Evolutionary conservation across 2,888 invertebrate genomes (phyloP), one percentile per base, ranked within the genome.

Genomic region (Xestobium rufovillosum): DNA sequence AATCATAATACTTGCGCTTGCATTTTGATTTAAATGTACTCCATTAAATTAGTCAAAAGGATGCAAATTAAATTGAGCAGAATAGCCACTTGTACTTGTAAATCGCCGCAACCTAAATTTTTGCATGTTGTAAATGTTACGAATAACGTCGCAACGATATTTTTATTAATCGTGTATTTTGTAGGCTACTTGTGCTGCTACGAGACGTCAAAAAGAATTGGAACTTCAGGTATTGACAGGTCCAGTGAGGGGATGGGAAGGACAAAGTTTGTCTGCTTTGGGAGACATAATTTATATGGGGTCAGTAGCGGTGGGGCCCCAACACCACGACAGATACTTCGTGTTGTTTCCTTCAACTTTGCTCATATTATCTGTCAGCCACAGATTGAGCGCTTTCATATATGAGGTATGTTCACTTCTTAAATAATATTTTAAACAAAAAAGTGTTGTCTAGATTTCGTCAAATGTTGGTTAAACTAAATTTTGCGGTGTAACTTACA

Each of bases 211-310:
- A 60, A 95, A 94, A 64, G 96, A 98, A 68, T 71, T 95, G 50
- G 97, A 98, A 56, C 69, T 95, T 41, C 97, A 97, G 69, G 89
- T 98, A 38, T 73, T 97, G 47, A 88, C 87, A 0, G 90, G 94
- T 1, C 88, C 88, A 30, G 88, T 97, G n/a, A 76, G 88, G 36
- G 90, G 89, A 4, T 96, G 94, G 92, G 92, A 95, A 56, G 92
- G 95, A 3, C 81, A 83, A 61, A 83, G 80, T 55, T 63, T 87
- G 30, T 61, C 66, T 15, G 65, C 70, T n/a, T 69, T 88, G 6
- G 94, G 94, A 1, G 91, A 92, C 45, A 89, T 96, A 11, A 69
- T 90, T 47, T 85, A 89, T 57, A 89, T 95, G 81, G 91, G 92
- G 31, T 84, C 91, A 44, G 91, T 94, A 4, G 85, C 87, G 2